These are phyloP conservation scores for Drosophila anomalata DNA, from an alignment of 2,888 invertebrate species.

Conservation along the genomic window DNA sequence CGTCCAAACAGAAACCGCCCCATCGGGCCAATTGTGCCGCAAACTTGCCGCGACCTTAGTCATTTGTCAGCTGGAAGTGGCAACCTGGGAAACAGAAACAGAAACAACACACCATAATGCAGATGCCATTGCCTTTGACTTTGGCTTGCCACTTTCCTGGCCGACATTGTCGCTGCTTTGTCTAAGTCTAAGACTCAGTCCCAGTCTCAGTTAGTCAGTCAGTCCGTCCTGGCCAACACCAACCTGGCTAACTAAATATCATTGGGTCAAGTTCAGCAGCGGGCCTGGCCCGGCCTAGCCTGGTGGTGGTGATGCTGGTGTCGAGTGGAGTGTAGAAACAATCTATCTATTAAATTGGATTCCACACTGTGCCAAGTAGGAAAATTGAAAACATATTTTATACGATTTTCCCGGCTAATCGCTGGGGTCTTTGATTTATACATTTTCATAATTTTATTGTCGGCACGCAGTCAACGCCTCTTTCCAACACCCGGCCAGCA, in stretches of 20 bases:
- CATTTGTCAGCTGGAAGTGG: conserved; percentile 71
- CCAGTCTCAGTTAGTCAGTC: neutral
- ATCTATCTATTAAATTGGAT: conserved; percentile 68
- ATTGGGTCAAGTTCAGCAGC: conserved; percentile 77
- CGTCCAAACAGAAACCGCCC: conserved; percentile 70
- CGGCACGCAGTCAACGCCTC: conserved; percentile 59
- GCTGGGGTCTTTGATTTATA: conserved; percentile 66
- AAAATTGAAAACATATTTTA: conserved; percentile 69
- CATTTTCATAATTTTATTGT: conserved; percentile 69
- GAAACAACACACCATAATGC: conserved; percentile 18
- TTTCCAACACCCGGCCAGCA: conserved; percentile 53
- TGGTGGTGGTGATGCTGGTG: conserved; percentile 5
- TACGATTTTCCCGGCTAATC: conserved; percentile 40
- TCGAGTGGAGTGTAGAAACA: conserved; percentile 53
- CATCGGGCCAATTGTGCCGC: conserved; percentile 54
- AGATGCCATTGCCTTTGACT: conserved; percentile 44
- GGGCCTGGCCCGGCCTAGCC: neutral
- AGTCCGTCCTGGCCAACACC: conserved; percentile 1
- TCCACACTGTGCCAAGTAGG: conserved; percentile 28
- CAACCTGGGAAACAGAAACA: conserved; percentile 37
- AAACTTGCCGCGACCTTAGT: conserved; percentile 68
- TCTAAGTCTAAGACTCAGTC: conserved; percentile 6
- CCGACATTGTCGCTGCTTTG: conserved; percentile 56
- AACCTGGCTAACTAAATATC: conserved; percentile 69
- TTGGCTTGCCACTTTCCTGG: conserved; percentile 63